Percentiles rank a stretch among this genome's conserved stretches.
Conservation (phyloP, 2,888 invertebrate genomes). For the Beris morrisii region DNA sequence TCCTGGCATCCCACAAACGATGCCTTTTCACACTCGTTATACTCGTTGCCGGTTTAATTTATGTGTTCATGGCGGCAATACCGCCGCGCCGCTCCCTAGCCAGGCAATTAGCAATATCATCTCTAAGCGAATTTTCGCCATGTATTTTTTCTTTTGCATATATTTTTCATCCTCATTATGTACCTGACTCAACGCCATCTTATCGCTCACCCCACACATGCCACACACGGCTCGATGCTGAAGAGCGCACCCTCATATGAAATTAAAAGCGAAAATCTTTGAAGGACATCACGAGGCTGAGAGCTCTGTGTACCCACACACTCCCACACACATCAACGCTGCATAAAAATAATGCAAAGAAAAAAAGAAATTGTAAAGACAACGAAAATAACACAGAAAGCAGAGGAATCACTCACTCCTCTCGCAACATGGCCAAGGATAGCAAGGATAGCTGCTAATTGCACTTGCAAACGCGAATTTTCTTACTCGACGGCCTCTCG, state of each 20-base stretch:
- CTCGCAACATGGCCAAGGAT: no score
- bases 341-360: not conserved
- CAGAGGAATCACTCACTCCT: not conserved
- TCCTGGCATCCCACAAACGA: no score
- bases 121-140: not conserved
- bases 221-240: not conserved
- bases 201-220: not conserved
- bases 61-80: no score
- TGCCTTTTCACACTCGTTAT: no score
- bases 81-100: no score
- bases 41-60: no score
- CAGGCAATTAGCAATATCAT: conserved; percentile 5
- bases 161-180: conserved; percentile 1
- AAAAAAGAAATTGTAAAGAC: conserved; percentile 1
- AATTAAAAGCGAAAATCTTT: conserved; percentile 15
- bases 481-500: conserved; percentile 1
- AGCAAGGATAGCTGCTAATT: no score
- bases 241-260: conserved; percentile 9
- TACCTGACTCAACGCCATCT: not conserved
- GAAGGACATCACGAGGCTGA: conserved; percentile 17
- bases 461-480: no score
- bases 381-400: not conserved
- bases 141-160: not conserved
- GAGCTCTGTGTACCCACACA: not conserved
- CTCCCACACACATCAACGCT: not conserved